Conservation (phyloP, 2,797 vertebrate species). For the Myotis planiceps region DNA sequence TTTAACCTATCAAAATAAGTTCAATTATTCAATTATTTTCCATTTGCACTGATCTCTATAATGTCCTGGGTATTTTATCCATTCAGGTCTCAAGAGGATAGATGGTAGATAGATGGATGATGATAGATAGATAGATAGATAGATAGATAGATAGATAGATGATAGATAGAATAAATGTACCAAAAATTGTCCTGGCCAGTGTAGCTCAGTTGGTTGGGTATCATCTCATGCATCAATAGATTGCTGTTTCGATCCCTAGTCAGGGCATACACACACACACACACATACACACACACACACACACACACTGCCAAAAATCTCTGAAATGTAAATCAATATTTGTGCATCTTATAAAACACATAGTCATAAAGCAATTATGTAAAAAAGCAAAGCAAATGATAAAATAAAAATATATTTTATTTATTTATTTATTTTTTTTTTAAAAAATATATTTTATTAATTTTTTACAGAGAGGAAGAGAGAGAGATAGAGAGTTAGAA, state of each 20-base stretch:
- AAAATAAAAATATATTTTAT: background rate
- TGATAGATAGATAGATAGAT: background rate
- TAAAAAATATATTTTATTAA: no score
- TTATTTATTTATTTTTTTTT: conserved; percentile 18
- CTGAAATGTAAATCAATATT: background rate
- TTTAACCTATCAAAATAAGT: background rate
- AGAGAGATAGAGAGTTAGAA: no score
- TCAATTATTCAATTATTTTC: background rate
- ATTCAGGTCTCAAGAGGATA: background rate
- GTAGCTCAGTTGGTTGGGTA: no score
- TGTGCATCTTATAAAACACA: background rate
- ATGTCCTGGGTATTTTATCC: background rate
- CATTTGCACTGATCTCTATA: background rate
- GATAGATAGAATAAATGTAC: background rate
- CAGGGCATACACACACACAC: no score
- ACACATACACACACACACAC: no score
- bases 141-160: background rate
- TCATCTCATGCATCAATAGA: no score
- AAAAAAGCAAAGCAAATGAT: background rate
- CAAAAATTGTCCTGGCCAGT: no score
- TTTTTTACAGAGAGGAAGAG: no score
- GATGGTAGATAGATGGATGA: background rate
- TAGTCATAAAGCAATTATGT: background rate
- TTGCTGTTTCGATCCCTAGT: no score
- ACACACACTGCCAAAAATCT: background rate